phyloP scores from a whole-genome alignment of 2,113 vertebrate genomes.

The Cryptotis parvus region DNA sequence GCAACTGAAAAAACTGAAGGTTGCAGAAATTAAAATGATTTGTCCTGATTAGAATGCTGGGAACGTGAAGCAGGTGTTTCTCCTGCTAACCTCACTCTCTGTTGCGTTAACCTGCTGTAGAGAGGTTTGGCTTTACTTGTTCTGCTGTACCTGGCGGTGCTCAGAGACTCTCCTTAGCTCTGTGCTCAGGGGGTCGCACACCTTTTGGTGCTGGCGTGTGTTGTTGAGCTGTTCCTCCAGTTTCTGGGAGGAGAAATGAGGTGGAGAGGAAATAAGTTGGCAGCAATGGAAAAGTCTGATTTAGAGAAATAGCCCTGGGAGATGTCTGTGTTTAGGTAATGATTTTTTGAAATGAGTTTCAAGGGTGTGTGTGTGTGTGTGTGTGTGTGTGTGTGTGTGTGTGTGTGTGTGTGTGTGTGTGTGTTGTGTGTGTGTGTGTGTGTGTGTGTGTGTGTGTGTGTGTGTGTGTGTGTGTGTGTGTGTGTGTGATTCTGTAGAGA shows the following conservation, averaged over 20 bases:
- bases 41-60: background rate
- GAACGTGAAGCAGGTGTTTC: background rate
- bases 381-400: too few relatives aligned
- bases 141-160: too few relatives aligned
- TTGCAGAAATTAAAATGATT: background rate
- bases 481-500: too few relatives aligned
- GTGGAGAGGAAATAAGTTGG: background rate
- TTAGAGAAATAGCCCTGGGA: background rate
- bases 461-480: background rate
- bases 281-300: background rate
- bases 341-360: background rate
- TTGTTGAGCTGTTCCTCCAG: too few relatives aligned
- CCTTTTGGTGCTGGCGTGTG: too few relatives aligned
- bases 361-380: background rate
- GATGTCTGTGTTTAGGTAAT: background rate
- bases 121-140: too few relatives aligned
- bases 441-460: background rate
- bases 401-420: too few relatives aligned
- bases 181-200: too few relatives aligned
- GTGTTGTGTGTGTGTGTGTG: background rate
- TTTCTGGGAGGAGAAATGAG: background rate
- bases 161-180: too few relatives aligned
- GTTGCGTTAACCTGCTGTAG: too few relatives aligned
- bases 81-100: background rate
- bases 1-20: constrained; percentile 9